Conservation (phyloP, 1,140 invertebrate species). For the Anadara kagoshimensis region DNA sequence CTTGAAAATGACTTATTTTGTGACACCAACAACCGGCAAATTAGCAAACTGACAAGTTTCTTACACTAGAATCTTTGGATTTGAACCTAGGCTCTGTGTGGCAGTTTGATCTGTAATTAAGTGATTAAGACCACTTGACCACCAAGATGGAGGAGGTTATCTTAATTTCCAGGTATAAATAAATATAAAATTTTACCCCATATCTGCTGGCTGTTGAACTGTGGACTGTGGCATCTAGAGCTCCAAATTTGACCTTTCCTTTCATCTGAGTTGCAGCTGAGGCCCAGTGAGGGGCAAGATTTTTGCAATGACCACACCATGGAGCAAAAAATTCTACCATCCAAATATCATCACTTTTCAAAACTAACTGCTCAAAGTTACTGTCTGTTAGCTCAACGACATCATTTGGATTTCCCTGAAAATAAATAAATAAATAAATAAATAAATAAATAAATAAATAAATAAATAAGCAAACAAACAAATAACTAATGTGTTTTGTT, state of each 20-base stretch:
- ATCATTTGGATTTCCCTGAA: constrained; percentile 79
- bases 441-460: background rate
- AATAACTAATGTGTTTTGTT: no score
- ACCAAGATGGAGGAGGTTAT: background rate
- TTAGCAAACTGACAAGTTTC: no score
- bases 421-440: constrained; percentile 9
- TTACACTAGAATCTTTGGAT: no score
- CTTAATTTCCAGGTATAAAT: background rate
- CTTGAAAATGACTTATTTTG: no score
- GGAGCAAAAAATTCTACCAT: constrained; percentile 98
- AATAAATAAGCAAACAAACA: no score
- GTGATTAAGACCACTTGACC: no score
- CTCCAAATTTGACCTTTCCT: constrained; percentile 94
- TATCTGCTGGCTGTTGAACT: constrained; percentile 81
- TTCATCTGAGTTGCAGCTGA: constrained; percentile 94
- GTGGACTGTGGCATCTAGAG: constrained; percentile 96
- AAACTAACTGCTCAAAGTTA: constrained; percentile 93
- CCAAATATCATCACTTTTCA: constrained; percentile 95
- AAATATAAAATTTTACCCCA: constrained; percentile 62
- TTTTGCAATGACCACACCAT: constrained; percentile 89
- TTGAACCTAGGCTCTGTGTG: no score
- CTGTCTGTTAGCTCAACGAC: constrained; percentile 95
- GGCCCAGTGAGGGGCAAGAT: constrained; percentile 95
- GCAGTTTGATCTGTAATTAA: no score
- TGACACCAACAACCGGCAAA: no score